A percentile compares a stretch with the other conserved stretches of the same genome.
These are phyloP conservation scores for Apotomis turbidana DNA, from an alignment of 2,888 invertebrate species.

Conservation along the genomic window DNA sequence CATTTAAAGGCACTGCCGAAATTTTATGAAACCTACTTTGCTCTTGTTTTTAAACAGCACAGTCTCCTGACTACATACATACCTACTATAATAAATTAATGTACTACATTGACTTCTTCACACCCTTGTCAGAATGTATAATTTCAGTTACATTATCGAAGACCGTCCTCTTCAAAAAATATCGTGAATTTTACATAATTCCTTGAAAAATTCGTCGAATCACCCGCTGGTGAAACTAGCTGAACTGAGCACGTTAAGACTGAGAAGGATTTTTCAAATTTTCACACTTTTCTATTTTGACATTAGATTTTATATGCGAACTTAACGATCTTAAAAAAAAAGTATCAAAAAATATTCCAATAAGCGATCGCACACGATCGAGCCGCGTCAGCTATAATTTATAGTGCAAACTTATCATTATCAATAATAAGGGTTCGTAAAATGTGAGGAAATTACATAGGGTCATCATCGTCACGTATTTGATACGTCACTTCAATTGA, in stretches of 20 bases:
- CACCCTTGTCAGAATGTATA: slow-evolving; percentile 5
- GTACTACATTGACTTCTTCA: background rate
- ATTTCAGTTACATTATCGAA: slow-evolving; percentile 44
- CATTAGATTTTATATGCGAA: slow-evolving; percentile 59
- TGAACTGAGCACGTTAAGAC: slow-evolving; percentile 73
- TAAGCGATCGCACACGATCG: slow-evolving; percentile 13
- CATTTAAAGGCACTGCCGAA: no score
- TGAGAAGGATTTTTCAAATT: slow-evolving; percentile 71
- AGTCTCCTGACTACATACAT: background rate
- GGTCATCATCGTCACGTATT: no score
- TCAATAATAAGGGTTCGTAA: no score
- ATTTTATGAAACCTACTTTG: no score
- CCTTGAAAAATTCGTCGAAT: slow-evolving; percentile 37
- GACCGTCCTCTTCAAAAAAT: slow-evolving; percentile 55
- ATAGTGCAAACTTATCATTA: no score
- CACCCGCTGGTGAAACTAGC: slow-evolving; percentile 53
- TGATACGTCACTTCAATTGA: no score
- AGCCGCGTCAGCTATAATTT: background rate
- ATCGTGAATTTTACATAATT: slow-evolving; percentile 38
- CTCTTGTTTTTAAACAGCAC: background rate
- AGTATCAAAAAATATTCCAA: slow-evolving; percentile 1
- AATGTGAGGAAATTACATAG: no score
- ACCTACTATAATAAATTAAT: background rate
- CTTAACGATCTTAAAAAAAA: slow-evolving; percentile 45
- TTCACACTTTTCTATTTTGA: slow-evolving; percentile 74